Evolutionary conservation across 92 coral and sea anemone species (phyloP), one percentile per base, ranked within the genome.

Genomic region (Ricordea florida): DNA sequence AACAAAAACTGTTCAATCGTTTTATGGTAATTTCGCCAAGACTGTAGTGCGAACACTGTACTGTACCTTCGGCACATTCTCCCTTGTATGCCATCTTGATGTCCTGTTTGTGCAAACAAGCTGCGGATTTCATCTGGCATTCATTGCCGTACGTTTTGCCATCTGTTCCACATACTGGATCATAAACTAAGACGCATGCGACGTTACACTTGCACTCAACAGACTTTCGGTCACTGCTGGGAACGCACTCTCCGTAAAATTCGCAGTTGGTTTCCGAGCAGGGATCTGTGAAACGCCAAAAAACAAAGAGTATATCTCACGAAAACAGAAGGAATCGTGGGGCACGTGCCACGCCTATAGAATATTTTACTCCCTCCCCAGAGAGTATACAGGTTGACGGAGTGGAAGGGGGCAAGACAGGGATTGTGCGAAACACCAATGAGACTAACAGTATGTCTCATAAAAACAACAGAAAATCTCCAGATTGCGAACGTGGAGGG

Each of bases 111-210:
- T 47, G 30, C 11, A 43, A 17, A 70, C 94, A 89, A 10, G 80
- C 76, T 29, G 66, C 26, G 3, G 69, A 21, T 18, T 46, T 67
- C 84, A 89, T 45, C 15, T 13, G n/a, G 45, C 94, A 89, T 42
- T 62, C 62, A 64, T 68, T 73, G 0, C 10, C 36, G 35, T 89
- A 85, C 1, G 94, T 89, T 22, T 37, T 57, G 1, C 82, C 82
- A 45, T 89, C 87, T 27, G 90, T 70, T 13, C 94, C 94, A 57
- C 94, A 89, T 7, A 89, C 87, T n/a, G 73, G 69, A n/a, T 46
- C 64, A 20, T 62, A 57, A 57, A 82, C 62, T 2, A 33, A 1
- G 36, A 65, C 27, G 40, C 96, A 90, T 5, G 61, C 86, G 4
- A 41, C 52, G 17, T 69, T 62, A 55, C 98, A 93, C 69, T 87